phyloP scores from a whole-genome alignment of 2,113 vertebrate species.

The Steatornis caripensis region DNA sequence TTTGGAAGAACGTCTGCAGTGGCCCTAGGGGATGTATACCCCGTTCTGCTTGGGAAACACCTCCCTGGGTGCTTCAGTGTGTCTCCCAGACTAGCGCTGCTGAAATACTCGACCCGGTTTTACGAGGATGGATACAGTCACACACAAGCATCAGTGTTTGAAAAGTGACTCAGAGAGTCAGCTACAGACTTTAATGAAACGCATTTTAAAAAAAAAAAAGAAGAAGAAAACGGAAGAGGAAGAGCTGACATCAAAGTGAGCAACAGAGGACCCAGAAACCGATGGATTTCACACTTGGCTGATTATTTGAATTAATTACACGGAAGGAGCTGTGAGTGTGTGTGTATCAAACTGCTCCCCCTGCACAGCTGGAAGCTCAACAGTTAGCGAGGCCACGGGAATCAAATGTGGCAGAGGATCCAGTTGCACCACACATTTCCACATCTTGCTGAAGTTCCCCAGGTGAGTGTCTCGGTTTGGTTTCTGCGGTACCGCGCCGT shows the following conservation, averaged over 20 bases:
- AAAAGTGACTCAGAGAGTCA: background rate
- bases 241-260: conserved; percentile 15
- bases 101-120: background rate
- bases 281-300: background rate
- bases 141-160: background rate
- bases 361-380: background rate
- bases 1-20: background rate
- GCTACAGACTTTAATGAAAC: background rate
- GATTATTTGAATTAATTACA: conserved; percentile 10
- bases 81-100: background rate
- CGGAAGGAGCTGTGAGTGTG: background rate
- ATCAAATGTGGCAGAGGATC: conserved; percentile 3
- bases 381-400: background rate
- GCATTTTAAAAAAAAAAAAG: background rate
- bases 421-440: conserved; percentile 27
- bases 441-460: conserved; percentile 3
- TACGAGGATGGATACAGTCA: background rate
- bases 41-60: background rate
- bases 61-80: background rate
- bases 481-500: background rate
- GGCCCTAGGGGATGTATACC: background rate
- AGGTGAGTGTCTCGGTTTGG: conserved; percentile 49
- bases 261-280: background rate
- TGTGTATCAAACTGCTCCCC: background rate
- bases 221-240: background rate